Base-by-base conservation (phyloP, 64 coral and sea anemone genomes). In the Porites australiensis region DNA sequence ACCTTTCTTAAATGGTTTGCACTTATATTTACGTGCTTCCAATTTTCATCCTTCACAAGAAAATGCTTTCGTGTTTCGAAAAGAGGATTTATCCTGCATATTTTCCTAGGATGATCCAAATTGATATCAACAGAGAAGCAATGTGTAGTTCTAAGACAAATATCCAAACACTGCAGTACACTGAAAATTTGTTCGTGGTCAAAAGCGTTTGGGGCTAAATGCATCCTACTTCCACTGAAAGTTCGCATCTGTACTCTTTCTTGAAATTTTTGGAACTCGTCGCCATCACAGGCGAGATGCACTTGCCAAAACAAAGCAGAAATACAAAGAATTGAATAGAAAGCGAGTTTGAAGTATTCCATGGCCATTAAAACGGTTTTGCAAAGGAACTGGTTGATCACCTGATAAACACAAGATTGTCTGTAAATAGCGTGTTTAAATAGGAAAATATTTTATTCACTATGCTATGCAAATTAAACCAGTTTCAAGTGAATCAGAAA, bases 91-190 rank as follows among this genome's bases (percentile, higher is more conserved):
- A 76, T 6, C 47, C 47, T 50, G 73, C 73, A 76, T 6, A 48
- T 50, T 76, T 18, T 76, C 46, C 50, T 50, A 0, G 73, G 18
- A 8, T 47, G 9, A 18, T 3, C 18, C 18, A 50, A 15, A 18
- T 76, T 76, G 45, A 76, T 16, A 50, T 76, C 73, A 48, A 76
- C 47, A 44, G 73, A 76, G 8, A 47, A 44, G 13, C 73, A 76
- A 4, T 50, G 15, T 6, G 46, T 14, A 50, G 44, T 76, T 76
- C 73, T 76, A 2, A 76, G 48, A 9, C 73, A 76, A 52, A 76
- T 48, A 5, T 76, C 73, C 18, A 76, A 52, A 16, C 73, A 76
- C 37, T 76, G 73, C 47, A 76, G 10, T 13, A 8, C n/a, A 16
- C 13, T 76, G 6, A 50, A 76, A 3, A 48, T 47, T 37, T 37